Base-by-base conservation (phyloP, 1,140 invertebrate genomes). In the Apis dorsata region DNA sequence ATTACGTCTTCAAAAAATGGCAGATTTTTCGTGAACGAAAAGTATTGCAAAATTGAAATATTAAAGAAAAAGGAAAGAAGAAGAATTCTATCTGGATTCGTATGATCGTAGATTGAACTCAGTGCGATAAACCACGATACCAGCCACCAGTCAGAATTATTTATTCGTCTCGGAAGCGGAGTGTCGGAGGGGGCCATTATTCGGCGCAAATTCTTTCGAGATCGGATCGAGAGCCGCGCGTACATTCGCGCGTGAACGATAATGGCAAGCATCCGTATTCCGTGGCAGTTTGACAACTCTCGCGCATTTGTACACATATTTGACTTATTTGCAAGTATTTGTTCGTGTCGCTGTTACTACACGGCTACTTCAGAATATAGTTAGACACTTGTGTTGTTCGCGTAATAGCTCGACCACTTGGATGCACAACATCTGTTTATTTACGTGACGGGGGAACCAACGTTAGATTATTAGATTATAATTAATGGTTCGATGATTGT, bases 281-380 rank as follows among this genome's bases (percentile, higher is more conserved):
- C 11, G 5, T 80, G 78, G 69, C 78, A 80, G 78, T 73, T 73
- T 80, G 78, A 80, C 65, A 73, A 73, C 78, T 73, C 65, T 19
- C 78, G 65, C 55, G 21, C 59, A 19, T 21, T 80, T 44, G 57
- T 34, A 53, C 9, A 55, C 70, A 57, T 51, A 86, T 82, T 62
- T 60, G 65, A 85, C 68, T 72, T 44, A 77, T 81, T 76, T 13
- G 10, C 57, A 24, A 3, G 55, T 34, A 76, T 86, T 85, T 85
- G 76, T 78, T 73, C 57, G 44, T n/a, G 51, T 82, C 68, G 17
- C 5, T 81, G 60, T 69, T 76, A 69, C 62, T 13, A n/a, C 2
- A 13, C 24, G 49, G 3, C 53, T 19, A 34, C 28, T n/a, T 51
- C 28, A 8, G 19, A 2, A n/a, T 4, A 44, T 81, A 19, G 76